Base-by-base conservation (phyloP, 2,797 vertebrate species). In the Bradypodion ventrale region DNA sequence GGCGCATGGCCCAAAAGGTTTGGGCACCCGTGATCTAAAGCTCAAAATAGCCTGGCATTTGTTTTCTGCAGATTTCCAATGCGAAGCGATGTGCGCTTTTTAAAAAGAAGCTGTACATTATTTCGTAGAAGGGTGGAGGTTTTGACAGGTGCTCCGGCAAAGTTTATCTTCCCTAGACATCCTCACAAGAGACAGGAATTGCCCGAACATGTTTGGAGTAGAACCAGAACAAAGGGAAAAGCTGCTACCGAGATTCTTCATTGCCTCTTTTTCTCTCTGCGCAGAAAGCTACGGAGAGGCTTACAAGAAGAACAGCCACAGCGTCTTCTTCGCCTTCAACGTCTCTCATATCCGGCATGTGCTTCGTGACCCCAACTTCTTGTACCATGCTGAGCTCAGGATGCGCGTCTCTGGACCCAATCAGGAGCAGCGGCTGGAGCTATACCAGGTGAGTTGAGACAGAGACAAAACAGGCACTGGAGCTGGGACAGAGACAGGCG, bases 351-450 rank as follows among this genome's bases (percentile, higher is more conserved):
- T 98, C 44, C 94, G 93, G 44, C 63, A 74, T 1, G 94, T 89
- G 0, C 91, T 98, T 6, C 92, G 94, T 0, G 92, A 94, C 1
- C 84, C 86, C 2, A 44, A 73, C 0, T 86, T 96, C 90, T 93
- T 98, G 68, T 96, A 97, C 88, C 96, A 94, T 0, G 97, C 97
- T 0, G 97, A 98, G 93, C 94, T 98, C 35, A 95, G 97, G 10
- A 94, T 98, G 90, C 96, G 97, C 0, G 92, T 90, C 1, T 0
- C 0, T 0, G 65, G n/a, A 2, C 0, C 2, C 1, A 59, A 21
- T 0, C 0, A 0, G 0, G 92, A 96, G 70, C 93, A 97, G 92
- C 94, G 97, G 0, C 93, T 98, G 90, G 98, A 98, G 89, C 95
- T 98, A 35, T 98, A 98, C 92, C 90, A 91, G 94, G 95, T 96